Base-by-base conservation (phyloP, 2,113 vertebrate species). In the Benitochromis conjunctus region DNA sequence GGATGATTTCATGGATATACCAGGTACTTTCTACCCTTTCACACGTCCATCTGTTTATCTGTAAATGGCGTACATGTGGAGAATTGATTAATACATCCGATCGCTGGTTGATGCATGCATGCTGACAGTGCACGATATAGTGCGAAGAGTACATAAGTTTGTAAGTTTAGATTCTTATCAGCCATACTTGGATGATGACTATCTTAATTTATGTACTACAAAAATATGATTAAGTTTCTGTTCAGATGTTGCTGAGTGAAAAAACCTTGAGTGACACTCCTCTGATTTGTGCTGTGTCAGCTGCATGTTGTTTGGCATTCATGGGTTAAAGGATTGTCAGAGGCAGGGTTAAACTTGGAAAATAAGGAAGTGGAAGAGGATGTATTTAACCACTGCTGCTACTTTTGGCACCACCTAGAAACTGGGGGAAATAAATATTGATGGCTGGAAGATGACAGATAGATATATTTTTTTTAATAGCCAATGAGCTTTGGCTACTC, bases 1-100 rank as follows among this genome's bases (percentile, higher is more conserved):
- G 84, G 98, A 99, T 13, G 99, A 99, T 69, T 97, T 98, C 92
- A 98, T 99, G 98, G 99, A 99, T 55, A 97, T 97, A 88, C 97
- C 98, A 94, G 98, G 98, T 99, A 93, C 38, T 74, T 12, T 54
- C 24, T 76, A 3, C 12, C 60, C 69, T 31, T 56, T 54, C 66
- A 4, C 76, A 19, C 38, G 1, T 53, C 53, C 13, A 14, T 78
- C 53, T 54, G 6, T 56, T 31, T 58, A 19, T 53, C 9, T 54
- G 29, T 24, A 29, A 6, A 14, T 66, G 12, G 48, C 16, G 64
- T 26, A 77, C 13, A 21, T 55, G 13, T 36, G 62, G 7, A 34
- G 81, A 29, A 29, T 43, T 29, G 19, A 84, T 34, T 43, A 36
- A 54, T 82, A 29, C 9, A 43, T 41, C 29, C 10, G 26, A 5